Percentiles rank a stretch among this genome's conserved stretches.
Evolutionary conservation across 1,140 invertebrate genomes (phyloP).

Genomic region (Pogonomyrmex californicus): DNA sequence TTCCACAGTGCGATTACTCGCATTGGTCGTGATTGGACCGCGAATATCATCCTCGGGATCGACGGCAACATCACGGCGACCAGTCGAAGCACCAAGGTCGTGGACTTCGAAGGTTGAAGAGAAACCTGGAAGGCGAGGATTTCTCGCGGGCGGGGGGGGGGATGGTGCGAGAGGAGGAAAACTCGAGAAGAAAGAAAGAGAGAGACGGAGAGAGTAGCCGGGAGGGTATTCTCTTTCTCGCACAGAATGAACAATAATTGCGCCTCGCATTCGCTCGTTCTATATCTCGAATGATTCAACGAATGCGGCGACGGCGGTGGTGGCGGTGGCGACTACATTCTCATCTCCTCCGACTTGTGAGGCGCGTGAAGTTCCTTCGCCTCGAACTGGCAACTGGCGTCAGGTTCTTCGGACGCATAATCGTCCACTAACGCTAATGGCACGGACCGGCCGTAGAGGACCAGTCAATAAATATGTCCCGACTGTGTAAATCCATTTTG

Average conservation of each 20-base stretch:
- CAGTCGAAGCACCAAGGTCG: constrained; percentile 65
- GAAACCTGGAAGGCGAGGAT: constrained; percentile 45
- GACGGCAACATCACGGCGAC: constrained; percentile 22
- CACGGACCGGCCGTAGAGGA: constrained; percentile 68
- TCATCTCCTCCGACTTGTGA: constrained; percentile 43
- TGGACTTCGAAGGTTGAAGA: constrained; percentile 68
- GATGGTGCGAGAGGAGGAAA: background rate
- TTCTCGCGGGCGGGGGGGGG: background rate
- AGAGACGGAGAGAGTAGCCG: background rate
- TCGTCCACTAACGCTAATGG: constrained; percentile 67
- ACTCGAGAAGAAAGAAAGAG: constrained; percentile 12
- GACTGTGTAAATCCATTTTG: constrained; percentile 76
- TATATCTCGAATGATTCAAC: constrained; percentile 72
- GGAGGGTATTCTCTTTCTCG: constrained; percentile 21
- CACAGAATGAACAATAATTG: constrained; percentile 73
- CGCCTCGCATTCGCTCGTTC: constrained; percentile 64
- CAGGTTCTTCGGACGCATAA: constrained; percentile 50
- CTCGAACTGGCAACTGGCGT: background rate
- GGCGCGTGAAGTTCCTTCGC: constrained; percentile 9
- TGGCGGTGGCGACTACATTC: constrained; percentile 30
- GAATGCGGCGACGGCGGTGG: constrained; percentile 50
- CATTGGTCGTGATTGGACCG: constrained; percentile 13
- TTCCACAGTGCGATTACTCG: background rate
- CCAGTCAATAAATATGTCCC: constrained; percentile 78
- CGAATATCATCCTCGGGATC: constrained; percentile 46